A percentile compares a stretch with the other conserved stretches of the same genome.
These are phyloP conservation scores for Bovichtus diacanthus DNA, from an alignment of 2,797 vertebrate genomes.

Conservation along the genomic window DNA sequence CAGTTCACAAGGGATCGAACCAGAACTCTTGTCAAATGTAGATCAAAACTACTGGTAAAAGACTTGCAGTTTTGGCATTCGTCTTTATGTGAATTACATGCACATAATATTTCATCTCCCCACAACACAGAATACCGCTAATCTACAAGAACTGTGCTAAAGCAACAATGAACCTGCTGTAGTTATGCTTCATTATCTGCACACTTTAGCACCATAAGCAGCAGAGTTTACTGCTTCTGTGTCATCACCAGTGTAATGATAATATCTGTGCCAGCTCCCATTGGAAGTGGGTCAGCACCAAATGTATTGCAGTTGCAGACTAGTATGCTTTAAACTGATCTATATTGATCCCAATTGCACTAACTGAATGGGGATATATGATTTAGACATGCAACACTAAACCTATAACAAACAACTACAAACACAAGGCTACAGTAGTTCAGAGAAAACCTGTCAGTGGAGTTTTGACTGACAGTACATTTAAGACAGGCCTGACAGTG, in stretches of 20 bases:
- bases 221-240: slow-evolving; percentile 8
- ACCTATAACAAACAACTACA: not conserved
- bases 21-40: not conserved
- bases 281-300: slow-evolving; percentile 65
- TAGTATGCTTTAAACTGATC: slow-evolving; percentile 27
- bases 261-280: slow-evolving; percentile 23
- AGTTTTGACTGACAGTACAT: slow-evolving; percentile 7
- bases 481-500: slow-evolving; percentile 10
- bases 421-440: not conserved
- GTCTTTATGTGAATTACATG: not conserved
- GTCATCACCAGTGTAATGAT: slow-evolving; percentile 40
- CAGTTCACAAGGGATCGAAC: not conserved
- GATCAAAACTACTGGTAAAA: not conserved
- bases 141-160: not conserved
- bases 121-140: not conserved
- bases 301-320: slow-evolving; percentile 26
- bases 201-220: slow-evolving; percentile 4
- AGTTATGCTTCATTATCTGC: slow-evolving; percentile 1
- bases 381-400: slow-evolving; percentile 3
- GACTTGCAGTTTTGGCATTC: not conserved
- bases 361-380: slow-evolving; percentile 1
- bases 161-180: not conserved
- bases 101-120: not conserved
- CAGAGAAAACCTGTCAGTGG: not conserved
- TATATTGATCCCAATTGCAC: slow-evolving; percentile 48